A percentile compares a stretch with the other conserved stretches of the same genome.
phyloP scores from a whole-genome alignment of 2,888 invertebrate species.

The Lasius platythorax region DNA sequence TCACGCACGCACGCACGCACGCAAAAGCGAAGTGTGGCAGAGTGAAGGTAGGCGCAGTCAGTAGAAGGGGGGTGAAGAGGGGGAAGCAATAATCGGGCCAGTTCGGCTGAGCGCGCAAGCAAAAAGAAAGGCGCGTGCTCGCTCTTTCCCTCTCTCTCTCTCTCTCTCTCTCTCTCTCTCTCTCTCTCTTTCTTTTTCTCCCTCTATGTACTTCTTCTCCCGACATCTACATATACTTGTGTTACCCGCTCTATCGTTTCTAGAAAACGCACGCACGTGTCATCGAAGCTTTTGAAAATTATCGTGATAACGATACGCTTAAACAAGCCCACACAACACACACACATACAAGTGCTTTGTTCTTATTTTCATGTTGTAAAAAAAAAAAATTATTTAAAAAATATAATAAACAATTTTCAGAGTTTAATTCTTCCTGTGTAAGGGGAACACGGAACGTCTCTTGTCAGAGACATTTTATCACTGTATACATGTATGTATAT shows the following conservation, averaged over 20 bases:
- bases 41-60: constrained; percentile 15
- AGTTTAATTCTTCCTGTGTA: too few species aligned
- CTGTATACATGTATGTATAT: background rate
- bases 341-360: background rate
- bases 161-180: background rate
- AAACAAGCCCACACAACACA: background rate
- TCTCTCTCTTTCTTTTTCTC: background rate
- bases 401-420: background rate
- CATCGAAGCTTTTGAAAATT: background rate
- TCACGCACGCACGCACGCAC: background rate
- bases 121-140: constrained; percentile 73
- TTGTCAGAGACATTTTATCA: too few species aligned
- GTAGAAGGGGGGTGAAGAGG: constrained; percentile 35
- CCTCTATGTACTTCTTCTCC: background rate
- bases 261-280: background rate
- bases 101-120: constrained; percentile 59
- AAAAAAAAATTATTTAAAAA: background rate
- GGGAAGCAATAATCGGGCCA: constrained; percentile 65
- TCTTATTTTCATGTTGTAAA: too few species aligned
- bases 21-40: constrained; percentile 7
- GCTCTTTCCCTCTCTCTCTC: background rate
- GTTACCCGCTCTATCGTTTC: background rate
- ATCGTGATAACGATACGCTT: too few species aligned
- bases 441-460: too few species aligned
- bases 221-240: background rate